Percentiles rank a stretch among this genome's conserved stretches.
phyloP scores from a whole-genome alignment of 2,113 vertebrate species.

The Scomber colias region DNA sequence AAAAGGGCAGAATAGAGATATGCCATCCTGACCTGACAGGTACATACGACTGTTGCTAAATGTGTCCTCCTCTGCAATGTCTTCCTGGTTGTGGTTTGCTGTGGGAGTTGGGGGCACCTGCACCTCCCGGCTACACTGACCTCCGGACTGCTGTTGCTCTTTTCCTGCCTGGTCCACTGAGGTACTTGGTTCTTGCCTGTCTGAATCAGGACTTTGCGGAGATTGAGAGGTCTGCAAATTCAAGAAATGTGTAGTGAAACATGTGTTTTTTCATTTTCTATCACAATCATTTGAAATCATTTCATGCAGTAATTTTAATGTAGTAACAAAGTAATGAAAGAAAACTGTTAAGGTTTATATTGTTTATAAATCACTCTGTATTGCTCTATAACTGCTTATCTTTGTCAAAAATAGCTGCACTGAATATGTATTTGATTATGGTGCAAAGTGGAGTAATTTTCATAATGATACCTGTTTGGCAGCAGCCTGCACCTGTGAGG shows the following conservation, averaged over 20 bases:
- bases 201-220: constrained; percentile 76
- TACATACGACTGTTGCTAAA: constrained; percentile 83
- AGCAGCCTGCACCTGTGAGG: constrained; percentile 65
- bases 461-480: constrained; percentile 77
- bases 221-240: constrained; percentile 64
- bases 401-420: neutral
- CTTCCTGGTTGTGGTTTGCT: constrained; percentile 87
- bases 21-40: constrained; percentile 82
- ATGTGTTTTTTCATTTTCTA: neutral
- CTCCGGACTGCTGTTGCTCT: constrained; percentile 58
- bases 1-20: constrained; percentile 3
- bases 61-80: constrained; percentile 77
- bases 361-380: neutral
- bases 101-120: constrained; percentile 55
- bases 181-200: constrained; percentile 66
- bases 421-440: neutral
- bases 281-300: too few relatives aligned
- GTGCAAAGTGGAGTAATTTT: neutral
- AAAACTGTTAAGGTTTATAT: neutral
- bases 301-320: neutral
- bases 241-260: neutral
- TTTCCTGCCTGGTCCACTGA: constrained; percentile 69
- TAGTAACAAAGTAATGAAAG: neutral
- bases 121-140: constrained; percentile 68
- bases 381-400: neutral